Evolutionary conservation across 1,140 invertebrate genomes (phyloP), one percentile per base, ranked within the genome.

Genomic region (Artemia franciscana): DNA sequence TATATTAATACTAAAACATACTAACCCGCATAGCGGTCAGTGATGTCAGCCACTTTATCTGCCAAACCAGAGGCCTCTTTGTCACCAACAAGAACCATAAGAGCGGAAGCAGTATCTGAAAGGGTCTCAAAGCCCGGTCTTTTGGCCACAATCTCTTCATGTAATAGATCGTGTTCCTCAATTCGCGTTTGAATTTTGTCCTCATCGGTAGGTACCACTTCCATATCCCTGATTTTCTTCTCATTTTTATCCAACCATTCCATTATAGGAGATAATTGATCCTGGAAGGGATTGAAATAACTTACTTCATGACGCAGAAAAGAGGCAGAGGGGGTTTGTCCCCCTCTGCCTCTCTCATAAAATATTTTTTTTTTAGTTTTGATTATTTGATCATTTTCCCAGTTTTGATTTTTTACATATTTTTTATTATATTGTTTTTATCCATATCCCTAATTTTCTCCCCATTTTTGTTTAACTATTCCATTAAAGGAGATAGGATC

Each of bases 191-290:
- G 85, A 66, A 93, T 92, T 73, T 91, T 91, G 68, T 92, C 87
- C 70, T 94, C 89, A 68, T 94, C 91, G 0, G 89, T 92, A 25
- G 90, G 88, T 62, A 93, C 84, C 0, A 89, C 75, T 70, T 92
- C 87, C 80, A 95, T 84, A 9, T 85, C 80, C 67, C 87, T 87
- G 0, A 97, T 81, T 68, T 86, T 84, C 65, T 87, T 85, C 69
- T 95, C 90, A 0, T 83, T 85, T 24, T 78, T 78, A 66, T 92
- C 88, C n/a, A 98, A 74, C 92, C 92, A 98, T 30, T 87, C 82
- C 4, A 84, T 75, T 0, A 98, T 73, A 0, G 92, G 91, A 26
- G 84, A 80, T n/a, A 93, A 73, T 70, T 88, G 86, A 67, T 96
- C 91, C 71, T 91, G 75, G 71, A 77, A 78, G 18, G n/a, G n/a